These are phyloP conservation scores for Drosophila obscura DNA, from an alignment of 1,140 invertebrate genomes.

Conservation along the genomic window DNA sequence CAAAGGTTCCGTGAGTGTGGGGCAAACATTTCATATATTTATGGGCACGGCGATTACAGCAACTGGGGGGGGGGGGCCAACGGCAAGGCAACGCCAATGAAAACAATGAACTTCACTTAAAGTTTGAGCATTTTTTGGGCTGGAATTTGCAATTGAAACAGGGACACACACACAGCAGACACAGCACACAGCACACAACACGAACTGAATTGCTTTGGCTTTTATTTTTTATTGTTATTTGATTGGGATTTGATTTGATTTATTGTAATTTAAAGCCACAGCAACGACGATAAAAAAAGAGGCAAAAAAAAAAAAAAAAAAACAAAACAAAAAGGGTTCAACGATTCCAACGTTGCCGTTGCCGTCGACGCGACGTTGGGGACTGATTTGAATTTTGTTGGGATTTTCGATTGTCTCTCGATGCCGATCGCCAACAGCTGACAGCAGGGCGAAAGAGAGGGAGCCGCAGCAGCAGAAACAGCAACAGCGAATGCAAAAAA, in stretches of 20 bases:
- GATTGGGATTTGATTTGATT: constrained; percentile 37
- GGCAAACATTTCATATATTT: constrained; percentile 47
- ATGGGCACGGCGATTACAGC: not conserved
- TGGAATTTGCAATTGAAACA: constrained; percentile 7
- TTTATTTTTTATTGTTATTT: constrained; percentile 21
- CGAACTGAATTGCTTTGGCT: constrained; percentile 11
- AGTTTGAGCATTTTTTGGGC: not conserved
- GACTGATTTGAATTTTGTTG: constrained; percentile 71
- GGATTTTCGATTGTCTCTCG: constrained; percentile 45
- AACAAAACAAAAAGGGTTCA: constrained; percentile 18
- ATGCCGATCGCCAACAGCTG: constrained; percentile 40
- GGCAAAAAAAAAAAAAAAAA: constrained; percentile 4
- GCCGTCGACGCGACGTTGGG: constrained; percentile 45
- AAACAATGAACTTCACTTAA: constrained; percentile 6
- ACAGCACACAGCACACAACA: too few relatives aligned
- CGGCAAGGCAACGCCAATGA: not conserved
- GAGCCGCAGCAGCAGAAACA: constrained; percentile 16
- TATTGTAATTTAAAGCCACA: constrained; percentile 39
- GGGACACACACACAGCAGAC: constrained; percentile 1
- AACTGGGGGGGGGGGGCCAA: not conserved
- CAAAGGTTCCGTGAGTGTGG: constrained; percentile 38
- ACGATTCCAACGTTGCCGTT: constrained; percentile 20
- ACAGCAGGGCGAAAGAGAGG: constrained; percentile 4
- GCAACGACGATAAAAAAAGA: constrained; percentile 12
- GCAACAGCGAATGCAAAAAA: constrained; percentile 41